These are phyloP conservation scores for Drosophila setifemur DNA, from an alignment of 1,140 invertebrate species.

Conservation along the genomic window DNA sequence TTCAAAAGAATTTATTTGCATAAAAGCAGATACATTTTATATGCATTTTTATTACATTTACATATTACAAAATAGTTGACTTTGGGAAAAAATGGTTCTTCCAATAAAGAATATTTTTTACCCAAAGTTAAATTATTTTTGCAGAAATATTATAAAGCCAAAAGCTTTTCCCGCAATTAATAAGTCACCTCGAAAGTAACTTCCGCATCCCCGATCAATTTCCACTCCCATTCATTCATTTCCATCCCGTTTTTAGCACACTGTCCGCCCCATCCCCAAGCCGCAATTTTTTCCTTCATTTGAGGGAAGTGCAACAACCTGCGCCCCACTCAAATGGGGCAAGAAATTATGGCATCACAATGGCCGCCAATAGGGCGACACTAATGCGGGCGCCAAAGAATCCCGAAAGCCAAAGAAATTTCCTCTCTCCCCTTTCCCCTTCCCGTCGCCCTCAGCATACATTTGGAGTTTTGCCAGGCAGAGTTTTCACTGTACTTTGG, in stretches of 20 bases:
- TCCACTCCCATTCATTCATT: constrained; percentile 8
- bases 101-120: background rate
- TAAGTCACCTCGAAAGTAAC: constrained; percentile 2
- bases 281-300: background rate
- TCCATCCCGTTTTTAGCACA: constrained; percentile 11
- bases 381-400: constrained; percentile 44
- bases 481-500: constrained; percentile 41
- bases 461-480: constrained; percentile 47
- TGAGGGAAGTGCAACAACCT: constrained; percentile 50
- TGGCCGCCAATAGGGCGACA: constrained; percentile 59
- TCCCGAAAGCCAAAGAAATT: constrained; percentile 52
- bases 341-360: constrained; percentile 60
- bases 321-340: constrained; percentile 48
- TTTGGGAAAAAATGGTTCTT: too few relatives aligned
- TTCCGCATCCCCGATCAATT: constrained; percentile 8
- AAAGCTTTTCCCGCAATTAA: constrained; percentile 10
- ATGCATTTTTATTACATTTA: too few relatives aligned
- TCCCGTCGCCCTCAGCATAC: background rate
- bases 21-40: too few relatives aligned
- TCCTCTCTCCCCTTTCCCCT: background rate
- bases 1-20: too few relatives aligned
- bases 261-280: constrained; percentile 4
- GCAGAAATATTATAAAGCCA: too few relatives aligned
- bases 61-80: too few relatives aligned
- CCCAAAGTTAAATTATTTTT: background rate